Evolutionary conservation across 2,113 vertebrate species (phyloP).

Genomic region (Microcebus ravelobensis): DNA sequence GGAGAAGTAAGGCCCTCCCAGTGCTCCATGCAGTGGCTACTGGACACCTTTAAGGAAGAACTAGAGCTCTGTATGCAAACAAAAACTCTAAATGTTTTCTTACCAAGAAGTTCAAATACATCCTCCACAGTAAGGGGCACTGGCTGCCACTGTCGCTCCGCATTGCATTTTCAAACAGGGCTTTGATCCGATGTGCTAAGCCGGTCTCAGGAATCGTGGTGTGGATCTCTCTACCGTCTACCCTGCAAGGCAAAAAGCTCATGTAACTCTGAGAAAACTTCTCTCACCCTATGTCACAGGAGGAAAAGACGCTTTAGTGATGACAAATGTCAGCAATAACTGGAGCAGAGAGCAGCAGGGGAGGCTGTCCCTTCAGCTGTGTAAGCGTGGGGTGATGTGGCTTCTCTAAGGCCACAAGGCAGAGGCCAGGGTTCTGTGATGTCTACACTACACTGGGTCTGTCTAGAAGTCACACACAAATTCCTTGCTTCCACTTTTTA

Average conservation of each 20-base stretch:
- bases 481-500: neutral
- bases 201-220: conserved; percentile 93
- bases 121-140: conserved; percentile 95
- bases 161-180: conserved; percentile 91
- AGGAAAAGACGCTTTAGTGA: neutral
- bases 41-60: neutral
- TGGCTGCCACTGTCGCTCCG: conserved; percentile 87
- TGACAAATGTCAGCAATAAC: accelerated
- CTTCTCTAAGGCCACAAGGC: neutral
- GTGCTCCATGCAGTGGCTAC: neutral
- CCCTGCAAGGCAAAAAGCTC: conserved; percentile 83
- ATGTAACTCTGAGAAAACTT: neutral
- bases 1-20: neutral
- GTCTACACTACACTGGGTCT: neutral
- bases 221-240: conserved; percentile 84
- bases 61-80: neutral
- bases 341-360: neutral
- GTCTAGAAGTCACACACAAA: neutral
- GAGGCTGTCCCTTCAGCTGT: neutral
- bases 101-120: conserved; percentile 96
- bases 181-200: conserved; percentile 92
- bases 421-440: neutral
- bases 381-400: accelerated
- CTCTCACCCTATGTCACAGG: accelerated
- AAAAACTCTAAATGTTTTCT: conserved; percentile 52